Base-by-base conservation (phyloP, 2,888 invertebrate species). In the Herminia tarsipennalis region DNA sequence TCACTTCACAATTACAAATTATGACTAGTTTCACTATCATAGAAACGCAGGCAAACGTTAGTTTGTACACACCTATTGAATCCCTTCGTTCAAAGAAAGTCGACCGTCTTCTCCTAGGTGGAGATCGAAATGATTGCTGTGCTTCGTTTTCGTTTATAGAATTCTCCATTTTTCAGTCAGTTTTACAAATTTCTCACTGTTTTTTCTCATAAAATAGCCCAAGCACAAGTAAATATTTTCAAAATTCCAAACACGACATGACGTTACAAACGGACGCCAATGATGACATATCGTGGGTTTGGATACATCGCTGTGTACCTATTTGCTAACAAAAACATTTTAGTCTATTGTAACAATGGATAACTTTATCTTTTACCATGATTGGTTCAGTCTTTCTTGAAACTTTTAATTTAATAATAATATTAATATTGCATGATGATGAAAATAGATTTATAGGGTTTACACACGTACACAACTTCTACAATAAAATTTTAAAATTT, bases 21-120 rank as follows among this genome's bases (percentile, higher is more conserved):
- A 8, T n/a, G 6, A 2, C 2, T 16, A 5, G 5, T 17, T 30
- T 22, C n/a, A n/a, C n/a, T n/a, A n/a, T n/a, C n/a, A n/a, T n/a
- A n/a, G n/a, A n/a, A n/a, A n/a, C n/a, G n/a, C 10, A 16, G 4
- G 3, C 2, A 27, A 20, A 3, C 20, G 13, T 6, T 32, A n/a
- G 0, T 25, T 27, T 28, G 12, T 32, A 62, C 72, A 44, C 46
- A 88, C 89, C 81, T 57, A 86, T 57, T 25, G 89, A 89, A 58
- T 88, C 86, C 44, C 89, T 76, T 56, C 83, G 78, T 61, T 87
- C 86, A 56, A 90, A 90, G 54, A 90, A 90, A 6, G 89, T 89
- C 24, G 90, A 90, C 17, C 89, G 76, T 70, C 89, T 78, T 42
- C 89, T 76, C 34, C 83, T 73, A 9, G 89, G 89, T 22, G 89